Conservation (phyloP, 37 sponge, comb jelly and placozoan genomes). For the Chondrilla cf. caribensis region DNA sequence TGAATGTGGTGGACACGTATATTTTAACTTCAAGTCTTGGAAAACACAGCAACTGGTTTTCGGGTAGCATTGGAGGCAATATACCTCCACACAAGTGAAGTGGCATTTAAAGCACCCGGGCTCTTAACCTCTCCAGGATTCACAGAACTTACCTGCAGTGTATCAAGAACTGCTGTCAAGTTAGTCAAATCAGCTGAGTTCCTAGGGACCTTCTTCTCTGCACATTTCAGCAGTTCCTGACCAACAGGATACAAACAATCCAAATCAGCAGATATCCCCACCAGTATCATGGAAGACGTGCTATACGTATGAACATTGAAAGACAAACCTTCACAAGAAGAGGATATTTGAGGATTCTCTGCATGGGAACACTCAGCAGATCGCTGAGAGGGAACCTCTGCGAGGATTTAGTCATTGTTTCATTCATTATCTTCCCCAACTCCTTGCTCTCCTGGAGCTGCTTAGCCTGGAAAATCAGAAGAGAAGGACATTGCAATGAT, state of each 20-base stretch:
- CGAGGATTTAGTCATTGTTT: constrained; percentile 26
- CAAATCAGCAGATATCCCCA: not conserved
- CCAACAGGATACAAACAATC: not conserved
- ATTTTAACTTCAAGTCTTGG: too few species aligned
- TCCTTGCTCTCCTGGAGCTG: constrained; percentile 40
- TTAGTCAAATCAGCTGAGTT: constrained; percentile 10
- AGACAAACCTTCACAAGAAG: constrained; percentile 51
- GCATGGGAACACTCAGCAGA: constrained; percentile 83
- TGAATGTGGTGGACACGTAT: too few species aligned
- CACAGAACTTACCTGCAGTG: constrained; percentile 42
- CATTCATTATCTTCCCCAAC: constrained; percentile 22
- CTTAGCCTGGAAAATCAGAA: not conserved
- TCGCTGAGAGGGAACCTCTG: constrained; percentile 79
- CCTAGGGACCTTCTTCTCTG: constrained; percentile 28
- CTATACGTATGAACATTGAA: not conserved
- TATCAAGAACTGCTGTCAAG: constrained; percentile 30
- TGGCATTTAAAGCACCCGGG: too few species aligned
- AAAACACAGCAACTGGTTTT: too few species aligned
- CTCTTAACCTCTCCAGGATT: too few species aligned
- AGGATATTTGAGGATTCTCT: constrained; percentile 82
- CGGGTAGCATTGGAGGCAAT: too few species aligned
- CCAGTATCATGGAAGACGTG: not conserved
- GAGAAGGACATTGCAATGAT: not conserved
- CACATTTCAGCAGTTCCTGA: constrained; percentile 60
- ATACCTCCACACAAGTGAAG: too few species aligned